Percentiles rank a stretch among this genome's conserved stretches.
Conservation (phyloP, 2,888 invertebrate species). For the Margaritifera margaritifera region DNA sequence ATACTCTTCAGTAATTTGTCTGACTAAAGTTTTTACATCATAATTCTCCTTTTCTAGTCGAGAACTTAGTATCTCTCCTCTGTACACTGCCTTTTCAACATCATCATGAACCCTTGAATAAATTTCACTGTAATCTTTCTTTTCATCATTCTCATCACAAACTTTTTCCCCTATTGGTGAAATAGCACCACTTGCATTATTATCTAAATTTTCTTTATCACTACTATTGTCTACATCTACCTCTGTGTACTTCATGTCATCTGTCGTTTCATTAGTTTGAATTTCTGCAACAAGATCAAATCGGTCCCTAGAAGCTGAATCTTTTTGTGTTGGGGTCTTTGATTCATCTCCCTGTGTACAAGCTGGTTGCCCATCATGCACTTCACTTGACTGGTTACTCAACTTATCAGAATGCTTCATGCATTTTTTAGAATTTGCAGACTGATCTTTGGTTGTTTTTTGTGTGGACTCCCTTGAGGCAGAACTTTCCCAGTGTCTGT, state of each 20-base stretch:
- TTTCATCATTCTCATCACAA: background rate
- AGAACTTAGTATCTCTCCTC: conserved; percentile 36
- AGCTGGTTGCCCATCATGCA: no score
- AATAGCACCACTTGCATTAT: background rate
- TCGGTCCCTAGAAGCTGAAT: no score
- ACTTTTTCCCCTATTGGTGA: background rate
- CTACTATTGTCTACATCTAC: background rate
- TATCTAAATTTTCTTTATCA: background rate
- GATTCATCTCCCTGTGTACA: no score
- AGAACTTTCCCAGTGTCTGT: no score
- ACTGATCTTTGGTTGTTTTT: no score
- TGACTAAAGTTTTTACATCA: conserved; percentile 27
- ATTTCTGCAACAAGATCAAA: no score
- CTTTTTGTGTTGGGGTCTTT: no score
- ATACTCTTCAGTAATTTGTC: conserved; percentile 47
- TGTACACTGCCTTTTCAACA: conserved; percentile 38
- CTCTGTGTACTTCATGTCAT: conserved; percentile 5
- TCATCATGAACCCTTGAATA: conserved; percentile 32
- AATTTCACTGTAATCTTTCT: conserved; percentile 1
- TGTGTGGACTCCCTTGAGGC: no score
- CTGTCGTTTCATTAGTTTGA: no score
- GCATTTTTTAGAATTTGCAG: background rate
- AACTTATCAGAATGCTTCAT: background rate
- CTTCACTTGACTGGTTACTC: background rate
- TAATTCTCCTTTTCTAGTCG: conserved; percentile 43